phyloP scores from a whole-genome alignment of 1,140 invertebrate species.

The Bombus terrestris region DNA sequence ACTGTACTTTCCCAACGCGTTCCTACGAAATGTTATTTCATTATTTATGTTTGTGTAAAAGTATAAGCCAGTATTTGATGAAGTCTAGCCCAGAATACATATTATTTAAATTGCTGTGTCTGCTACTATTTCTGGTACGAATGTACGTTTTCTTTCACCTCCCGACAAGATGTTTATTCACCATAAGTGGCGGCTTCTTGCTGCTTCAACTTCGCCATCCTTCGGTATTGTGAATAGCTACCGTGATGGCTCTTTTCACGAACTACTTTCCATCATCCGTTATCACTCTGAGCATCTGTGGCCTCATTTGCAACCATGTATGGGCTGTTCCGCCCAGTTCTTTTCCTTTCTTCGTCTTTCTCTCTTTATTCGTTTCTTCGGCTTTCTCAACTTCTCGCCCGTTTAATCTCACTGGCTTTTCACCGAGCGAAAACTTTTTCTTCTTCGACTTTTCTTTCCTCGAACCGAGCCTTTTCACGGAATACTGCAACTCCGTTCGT shows the following conservation, averaged over 20 bases:
- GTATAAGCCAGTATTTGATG: neutral
- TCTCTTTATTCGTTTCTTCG: slow-evolving; percentile 49
- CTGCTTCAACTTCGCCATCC: slow-evolving; percentile 43
- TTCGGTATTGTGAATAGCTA: slow-evolving; percentile 52
- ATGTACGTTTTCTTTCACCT: slow-evolving; percentile 19
- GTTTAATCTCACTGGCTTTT: slow-evolving; percentile 53
- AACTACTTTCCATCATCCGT: slow-evolving; percentile 76
- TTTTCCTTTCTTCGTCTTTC: slow-evolving; percentile 19
- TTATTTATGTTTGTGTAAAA: neutral
- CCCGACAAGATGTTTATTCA: slow-evolving; percentile 49
- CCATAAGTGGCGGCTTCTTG: slow-evolving; percentile 32
- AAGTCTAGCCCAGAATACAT: slow-evolving; percentile 10
- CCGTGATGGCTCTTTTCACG: slow-evolving; percentile 75
- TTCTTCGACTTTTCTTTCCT: neutral
- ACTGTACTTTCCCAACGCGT: neutral
- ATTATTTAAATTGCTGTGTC: slow-evolving; percentile 28
- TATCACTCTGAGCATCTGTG: slow-evolving; percentile 75
- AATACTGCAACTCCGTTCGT: too few relatives aligned
- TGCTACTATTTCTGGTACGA: neutral
- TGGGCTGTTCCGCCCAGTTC: slow-evolving; percentile 56
- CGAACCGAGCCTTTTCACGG: neutral
- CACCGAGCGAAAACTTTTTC: slow-evolving; percentile 13
- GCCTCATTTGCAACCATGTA: slow-evolving; percentile 76
- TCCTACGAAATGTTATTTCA: neutral
- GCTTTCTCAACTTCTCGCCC: slow-evolving; percentile 32